phyloP scores from a whole-genome alignment of 2,888 invertebrate species.

The Heliconius sara region DNA sequence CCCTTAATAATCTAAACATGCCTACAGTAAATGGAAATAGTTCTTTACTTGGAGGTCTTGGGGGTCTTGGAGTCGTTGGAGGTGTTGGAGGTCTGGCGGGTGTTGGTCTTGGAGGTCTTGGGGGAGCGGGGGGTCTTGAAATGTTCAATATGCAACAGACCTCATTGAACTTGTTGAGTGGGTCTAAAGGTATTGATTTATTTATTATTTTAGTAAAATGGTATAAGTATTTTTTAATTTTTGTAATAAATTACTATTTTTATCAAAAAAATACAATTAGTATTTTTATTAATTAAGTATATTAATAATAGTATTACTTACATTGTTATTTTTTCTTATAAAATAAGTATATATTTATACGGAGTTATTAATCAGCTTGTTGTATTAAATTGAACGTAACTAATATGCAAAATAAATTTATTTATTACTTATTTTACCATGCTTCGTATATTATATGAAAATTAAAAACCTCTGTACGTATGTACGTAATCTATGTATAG shows the following conservation, averaged over 20 bases:
- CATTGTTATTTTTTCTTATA: no score
- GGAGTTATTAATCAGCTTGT: no score
- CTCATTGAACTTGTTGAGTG: slow-evolving; percentile 66
- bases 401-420: no score
- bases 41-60: slow-evolving; percentile 11
- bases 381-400: no score
- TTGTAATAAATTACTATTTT: background rate
- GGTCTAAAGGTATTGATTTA: slow-evolving; percentile 61
- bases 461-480: no score
- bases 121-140: slow-evolving; percentile 45
- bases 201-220: background rate
- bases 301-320: no score
- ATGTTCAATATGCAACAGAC: slow-evolving; percentile 69
- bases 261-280: no score
- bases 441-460: no score
- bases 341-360: no score
- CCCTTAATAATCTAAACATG: background rate
- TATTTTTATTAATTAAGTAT: no score
- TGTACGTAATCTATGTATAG: background rate
- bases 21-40: slow-evolving; percentile 12
- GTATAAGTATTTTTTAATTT: background rate
- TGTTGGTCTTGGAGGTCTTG: slow-evolving; percentile 49
- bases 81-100: slow-evolving; percentile 38
- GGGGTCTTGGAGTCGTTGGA: background rate
- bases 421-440: no score